Base-by-base conservation (phyloP, 2,888 invertebrate species). In the Tenthredo distinguenda region DNA sequence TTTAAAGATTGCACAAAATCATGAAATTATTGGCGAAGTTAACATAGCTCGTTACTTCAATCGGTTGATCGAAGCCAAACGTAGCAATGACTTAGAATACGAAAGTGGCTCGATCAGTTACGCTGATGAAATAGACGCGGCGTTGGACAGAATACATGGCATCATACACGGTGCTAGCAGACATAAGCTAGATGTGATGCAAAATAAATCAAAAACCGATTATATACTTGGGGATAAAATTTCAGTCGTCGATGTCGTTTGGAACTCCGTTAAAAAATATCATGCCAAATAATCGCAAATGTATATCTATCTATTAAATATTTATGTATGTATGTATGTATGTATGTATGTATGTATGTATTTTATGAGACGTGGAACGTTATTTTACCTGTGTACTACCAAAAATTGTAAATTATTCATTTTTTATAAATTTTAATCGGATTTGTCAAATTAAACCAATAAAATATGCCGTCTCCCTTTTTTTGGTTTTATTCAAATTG, bases 21-120 rank as follows among this genome's bases (percentile, higher is more conserved):
- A 86, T 3, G 88, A 90, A 55, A 91, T 94, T 76, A 84, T 86
- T 2, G 94, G 94, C 0, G 90, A 92, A 87, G 89, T 92, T 2
- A 94, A 94, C 79, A 90, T 93, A 82, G 92, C 90, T 26, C 90
- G 94, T 10, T 94, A 92, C 85, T 87, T 94, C 0, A 92, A 92
- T 89, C 92, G 94, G 10, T 68, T 93, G 9, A 88, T 94, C 3
- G 93, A 94, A 86, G 86, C 87, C 7, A 88, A 34, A 26, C 86
- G 88, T 55, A 88, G 89, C 0, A 85, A 89, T n/a, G 37, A 91
- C 26, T 86, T 93, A 47, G 90, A 87, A 18, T 93, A 93, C 79
- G 93, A 93, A 87, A 90, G 88, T 58, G 88, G 87, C 6, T 92
- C 92, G 1, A 86, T 88, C 0, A 37, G 87, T 26, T 92, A 92